Base-by-base conservation (phyloP, 1,140 invertebrate species). In the Pseudomyrmex gracilis region DNA sequence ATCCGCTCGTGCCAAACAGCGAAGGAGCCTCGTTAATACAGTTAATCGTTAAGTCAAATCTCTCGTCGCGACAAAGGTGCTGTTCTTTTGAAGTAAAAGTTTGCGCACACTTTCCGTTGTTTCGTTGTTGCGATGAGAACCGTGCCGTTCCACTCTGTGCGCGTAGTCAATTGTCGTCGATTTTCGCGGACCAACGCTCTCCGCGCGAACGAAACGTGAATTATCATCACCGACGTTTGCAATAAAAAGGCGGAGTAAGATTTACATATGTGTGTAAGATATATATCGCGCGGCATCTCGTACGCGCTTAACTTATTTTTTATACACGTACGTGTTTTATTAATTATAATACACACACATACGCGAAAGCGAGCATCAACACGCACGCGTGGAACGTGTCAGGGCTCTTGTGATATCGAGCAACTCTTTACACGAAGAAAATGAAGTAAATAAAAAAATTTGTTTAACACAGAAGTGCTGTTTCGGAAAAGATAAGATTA, bases 1-100 rank as follows among this genome's bases (percentile, higher is more conserved):
- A 78, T 71, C 53, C 76, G 76, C 76, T 71, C 53, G 66, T 80
- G 76, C 76, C 76, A 70, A 80, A 80, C 20, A 17, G 71, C 45
- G 43, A 70, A 34, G n/a, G 12, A 45, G 12, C 15, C 20, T 15
- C 53, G 3, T 71, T 70, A 66, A 66, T 5, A 17, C 71, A 74
- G 70, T 82, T 64, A 64, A 82, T 74, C 70, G 22, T 82, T 82
- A 82, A 73, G 58, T 55, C 51, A 74, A 82, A 74, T 13, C 47
- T 13, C 47, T 82, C 17, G 47, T 63, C 49, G 70, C 24, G 78
- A 82, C 45, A 80, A 73, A 45, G 70, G 49, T 74, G 78, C 70
- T 63, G 49, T 61, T 51, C 63, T 70, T 70, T 82, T 82, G 34
- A 55, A 63, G 13, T 53, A 63, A 74, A 82, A 73, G 24, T 58